These are phyloP conservation scores for Artibeus jamaicensis DNA, from an alignment of 2,797 vertebrate species.

Conservation along the genomic window DNA sequence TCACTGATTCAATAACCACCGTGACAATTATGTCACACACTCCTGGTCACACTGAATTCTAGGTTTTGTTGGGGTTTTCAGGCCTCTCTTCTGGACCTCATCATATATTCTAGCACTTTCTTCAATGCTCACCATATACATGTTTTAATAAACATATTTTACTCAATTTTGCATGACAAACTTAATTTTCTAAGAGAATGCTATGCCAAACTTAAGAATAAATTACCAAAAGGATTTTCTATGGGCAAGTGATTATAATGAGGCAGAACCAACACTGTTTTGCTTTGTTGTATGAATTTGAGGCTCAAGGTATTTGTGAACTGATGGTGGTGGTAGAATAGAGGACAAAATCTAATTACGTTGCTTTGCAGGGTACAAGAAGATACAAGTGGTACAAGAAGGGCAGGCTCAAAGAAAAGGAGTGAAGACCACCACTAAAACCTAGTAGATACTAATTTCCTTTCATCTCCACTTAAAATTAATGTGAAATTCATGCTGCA, in stretches of 20 bases:
- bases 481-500: not conserved
- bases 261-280: not conserved
- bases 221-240: not conserved
- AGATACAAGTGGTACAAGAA: not conserved
- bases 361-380: conserved; percentile 14
- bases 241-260: not conserved
- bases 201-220: not conserved
- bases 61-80: not conserved
- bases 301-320: not conserved
- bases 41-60: not conserved
- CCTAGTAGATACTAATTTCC: not conserved
- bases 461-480: not conserved
- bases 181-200: conserved; percentile 8
- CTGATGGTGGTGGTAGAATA: not conserved
- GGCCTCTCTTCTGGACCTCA: not conserved
- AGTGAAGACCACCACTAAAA: not conserved
- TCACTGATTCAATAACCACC: not conserved
- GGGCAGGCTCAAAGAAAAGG: not conserved
- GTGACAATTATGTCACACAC: not conserved
- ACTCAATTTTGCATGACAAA: not conserved
- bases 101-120: conserved; percentile 14
- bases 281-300: not conserved
- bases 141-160: not conserved
- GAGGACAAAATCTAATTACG: not conserved
- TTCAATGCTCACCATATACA: not conserved